These are phyloP conservation scores for Drosophila kikkawai DNA, from an alignment of 1,140 invertebrate genomes.

Conservation along the genomic window DNA sequence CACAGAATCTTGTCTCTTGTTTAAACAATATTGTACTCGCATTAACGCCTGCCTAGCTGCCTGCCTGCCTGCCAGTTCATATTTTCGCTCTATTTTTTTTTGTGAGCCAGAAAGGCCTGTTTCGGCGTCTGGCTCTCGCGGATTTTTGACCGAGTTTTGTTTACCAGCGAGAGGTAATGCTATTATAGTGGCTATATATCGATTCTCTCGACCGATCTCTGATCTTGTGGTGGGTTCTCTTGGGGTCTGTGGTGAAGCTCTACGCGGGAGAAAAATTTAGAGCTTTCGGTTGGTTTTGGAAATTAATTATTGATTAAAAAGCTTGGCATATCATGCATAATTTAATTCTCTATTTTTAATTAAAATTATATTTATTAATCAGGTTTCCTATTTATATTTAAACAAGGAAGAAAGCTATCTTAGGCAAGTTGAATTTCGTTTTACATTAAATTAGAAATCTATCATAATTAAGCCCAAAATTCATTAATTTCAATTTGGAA, in stretches of 20 bases:
- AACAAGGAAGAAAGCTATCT: too few species aligned
- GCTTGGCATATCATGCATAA: not conserved
- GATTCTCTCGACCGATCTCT: slow-evolving; percentile 17
- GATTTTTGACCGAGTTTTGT: slow-evolving; percentile 48
- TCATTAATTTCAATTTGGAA: too few species aligned
- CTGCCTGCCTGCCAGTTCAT: slow-evolving; percentile 12
- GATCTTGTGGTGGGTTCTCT: slow-evolving; percentile 16
- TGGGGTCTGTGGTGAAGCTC: slow-evolving; percentile 16
- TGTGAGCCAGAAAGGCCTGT: slow-evolving; percentile 23
- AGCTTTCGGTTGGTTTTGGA: slow-evolving; percentile 8
- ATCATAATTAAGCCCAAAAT: too few species aligned
- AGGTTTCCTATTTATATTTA: too few species aligned
- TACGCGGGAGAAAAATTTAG: not conserved
- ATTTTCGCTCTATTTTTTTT: slow-evolving; percentile 18
- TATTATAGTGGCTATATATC: slow-evolving; percentile 4
- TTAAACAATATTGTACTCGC: slow-evolving; percentile 47
- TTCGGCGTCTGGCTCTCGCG: slow-evolving; percentile 20
- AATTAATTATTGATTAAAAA: too few species aligned
- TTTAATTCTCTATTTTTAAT: too few species aligned
- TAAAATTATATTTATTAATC: too few species aligned
- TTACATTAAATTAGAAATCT: too few species aligned
- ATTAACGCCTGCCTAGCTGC: slow-evolving; percentile 39
- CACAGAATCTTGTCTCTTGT: slow-evolving; percentile 49
- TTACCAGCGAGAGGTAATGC: slow-evolving; percentile 57
- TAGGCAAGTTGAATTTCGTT: too few species aligned